Base-by-base conservation (phyloP, 2,888 invertebrate species). In the Myopa tessellatipennis region DNA sequence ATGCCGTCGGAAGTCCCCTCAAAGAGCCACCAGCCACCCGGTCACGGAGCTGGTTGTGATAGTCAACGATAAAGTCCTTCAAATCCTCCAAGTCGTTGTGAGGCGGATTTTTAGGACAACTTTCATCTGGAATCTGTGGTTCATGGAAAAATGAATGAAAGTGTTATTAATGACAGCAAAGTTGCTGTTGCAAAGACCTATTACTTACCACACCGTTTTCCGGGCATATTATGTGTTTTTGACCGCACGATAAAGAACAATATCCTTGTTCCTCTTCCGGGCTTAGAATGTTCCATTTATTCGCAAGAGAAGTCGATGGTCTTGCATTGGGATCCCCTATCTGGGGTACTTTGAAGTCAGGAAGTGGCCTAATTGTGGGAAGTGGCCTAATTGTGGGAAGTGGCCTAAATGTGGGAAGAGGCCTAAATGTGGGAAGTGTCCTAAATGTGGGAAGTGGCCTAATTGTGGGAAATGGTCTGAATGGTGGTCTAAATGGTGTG, bases 61-160 rank as follows among this genome's bases (percentile, higher is more conserved):
- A 65, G 8, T 65, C 65, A 14, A 65, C 38, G 16, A 65, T 65
- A 6, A 65, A 38, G 38, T 65, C 65, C 14, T 65, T 65, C 14
- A 65, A 4, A 4, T 65, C 65, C 14, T 65, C 36, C 65, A 65
- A 4, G 38, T 10, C 12, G 38, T 34, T 0, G 16, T 65, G 38
- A 34, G 26, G 0, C 1, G 61, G 61, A 5, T 63, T 14, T 18
- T 26, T 1, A 8, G 61, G 61, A 34, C 61, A 63, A 12, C 18
- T 12, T 14, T 2, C 3, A 12, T 3, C 3, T 10, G 61, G 61
- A 1, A 3, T 8, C 61, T 63, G 26, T 26, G 26, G 26, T 1
- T 26, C 1, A 26, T 26, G 26, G 26, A 26, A 26, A 26, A 26
- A 26, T 26, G 26, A 26, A 26, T 26, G 26, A 26, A 26, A 26